Conservation (phyloP, 2,888 invertebrate species). For the Lasioglossum morio region DNA sequence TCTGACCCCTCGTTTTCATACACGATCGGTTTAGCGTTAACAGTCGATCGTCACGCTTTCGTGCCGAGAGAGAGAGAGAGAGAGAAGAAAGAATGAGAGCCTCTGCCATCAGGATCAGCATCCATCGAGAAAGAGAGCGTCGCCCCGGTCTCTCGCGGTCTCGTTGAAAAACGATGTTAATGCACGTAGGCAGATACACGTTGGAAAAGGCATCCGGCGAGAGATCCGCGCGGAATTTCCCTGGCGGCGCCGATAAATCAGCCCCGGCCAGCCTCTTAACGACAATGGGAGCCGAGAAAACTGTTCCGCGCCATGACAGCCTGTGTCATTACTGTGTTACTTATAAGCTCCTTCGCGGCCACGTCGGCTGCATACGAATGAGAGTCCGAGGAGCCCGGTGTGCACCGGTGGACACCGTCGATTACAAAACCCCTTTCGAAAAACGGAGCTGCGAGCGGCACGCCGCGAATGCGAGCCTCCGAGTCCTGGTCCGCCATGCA, state of each 20-base stretch:
- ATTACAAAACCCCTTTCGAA: slow-evolving; percentile 77
- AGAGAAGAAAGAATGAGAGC: neutral
- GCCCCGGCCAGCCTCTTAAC: slow-evolving; percentile 60
- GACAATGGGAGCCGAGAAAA: slow-evolving; percentile 79
- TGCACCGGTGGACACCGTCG: slow-evolving; percentile 48
- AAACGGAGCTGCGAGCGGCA: slow-evolving; percentile 75
- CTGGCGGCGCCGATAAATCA: slow-evolving; percentile 76
- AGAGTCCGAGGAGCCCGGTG: slow-evolving; percentile 36
- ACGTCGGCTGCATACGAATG: slow-evolving; percentile 78
- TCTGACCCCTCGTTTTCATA: neutral
- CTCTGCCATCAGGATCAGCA: neutral
- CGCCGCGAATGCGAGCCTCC: slow-evolving; percentile 73
- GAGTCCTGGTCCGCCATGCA: slow-evolving; percentile 42
- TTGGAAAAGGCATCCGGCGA: slow-evolving; percentile 37
- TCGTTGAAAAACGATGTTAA: slow-evolving; percentile 34
- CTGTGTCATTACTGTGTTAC: slow-evolving; percentile 81
- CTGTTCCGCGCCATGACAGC: slow-evolving; percentile 79
- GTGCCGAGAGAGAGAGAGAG: no score
- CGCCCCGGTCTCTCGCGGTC: neutral
- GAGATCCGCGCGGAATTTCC: slow-evolving; percentile 72
- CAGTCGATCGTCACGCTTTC: no score
- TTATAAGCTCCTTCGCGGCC: slow-evolving; percentile 77
- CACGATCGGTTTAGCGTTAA: no score
- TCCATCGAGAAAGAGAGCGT: neutral
- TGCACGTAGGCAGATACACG: slow-evolving; percentile 56